Percentiles rank a stretch among this genome's conserved stretches.
phyloP scores from a whole-genome alignment of 2,797 vertebrate genomes.

The Pseudopleuronectes americanus region DNA sequence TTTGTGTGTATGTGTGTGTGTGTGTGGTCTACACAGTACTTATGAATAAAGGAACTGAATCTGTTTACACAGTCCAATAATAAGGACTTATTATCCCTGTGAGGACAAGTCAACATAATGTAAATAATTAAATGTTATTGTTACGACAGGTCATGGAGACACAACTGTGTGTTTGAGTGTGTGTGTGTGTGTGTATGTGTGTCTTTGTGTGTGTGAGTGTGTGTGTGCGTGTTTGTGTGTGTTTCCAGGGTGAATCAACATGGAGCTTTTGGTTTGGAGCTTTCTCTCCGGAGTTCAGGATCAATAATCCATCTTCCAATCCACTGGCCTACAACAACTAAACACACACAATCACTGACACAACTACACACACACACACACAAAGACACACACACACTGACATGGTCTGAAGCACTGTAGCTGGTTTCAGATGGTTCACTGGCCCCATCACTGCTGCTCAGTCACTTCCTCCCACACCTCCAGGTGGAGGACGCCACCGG shows the following conservation, averaged over 20 bases:
- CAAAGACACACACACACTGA: neutral
- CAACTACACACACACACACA: neutral
- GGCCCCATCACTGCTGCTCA: neutral
- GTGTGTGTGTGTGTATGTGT: no score
- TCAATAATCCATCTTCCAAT: constrained; percentile 61
- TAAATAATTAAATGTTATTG: no score
- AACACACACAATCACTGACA: neutral
- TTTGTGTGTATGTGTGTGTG: no score
- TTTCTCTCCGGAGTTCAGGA: constrained; percentile 19
- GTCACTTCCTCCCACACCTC: neutral
- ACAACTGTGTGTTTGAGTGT: neutral
- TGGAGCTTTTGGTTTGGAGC: constrained; percentile 10
- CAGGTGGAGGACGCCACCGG: neutral
- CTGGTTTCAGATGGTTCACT: neutral
- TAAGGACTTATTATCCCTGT: no score
- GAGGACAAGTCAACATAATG: no score
- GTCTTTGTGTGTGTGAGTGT: constrained; percentile 2
- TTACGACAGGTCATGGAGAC: no score
- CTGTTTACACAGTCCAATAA: no score
- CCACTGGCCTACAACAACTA: constrained; percentile 35
- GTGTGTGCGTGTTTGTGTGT: neutral
- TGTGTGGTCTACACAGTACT: no score
- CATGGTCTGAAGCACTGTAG: neutral
- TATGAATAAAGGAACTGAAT: no score
- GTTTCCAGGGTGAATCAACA: constrained; percentile 33